Evolutionary conservation across 1,140 invertebrate species (phyloP), one percentile per base, ranked within the genome.

Genomic region (Hermetia illucens): DNA sequence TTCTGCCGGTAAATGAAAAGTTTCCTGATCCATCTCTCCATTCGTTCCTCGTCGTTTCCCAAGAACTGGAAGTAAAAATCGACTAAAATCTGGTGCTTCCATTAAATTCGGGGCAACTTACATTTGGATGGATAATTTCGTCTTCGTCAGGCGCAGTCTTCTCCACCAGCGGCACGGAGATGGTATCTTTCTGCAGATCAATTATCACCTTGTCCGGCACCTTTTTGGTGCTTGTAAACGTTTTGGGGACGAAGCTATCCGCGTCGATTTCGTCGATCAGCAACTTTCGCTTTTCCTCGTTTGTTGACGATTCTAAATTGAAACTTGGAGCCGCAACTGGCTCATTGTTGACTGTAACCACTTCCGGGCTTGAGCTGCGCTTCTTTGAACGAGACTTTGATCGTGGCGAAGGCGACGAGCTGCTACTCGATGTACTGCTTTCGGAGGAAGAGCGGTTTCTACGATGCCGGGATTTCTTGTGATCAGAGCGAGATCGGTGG

Each of bases 1-100:
- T 53, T 59, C 21, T 56, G 56, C 6, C 56, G 44, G 42, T 55
- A 59, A 21, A 49, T 52, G 41, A 43, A 58, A 2, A 58, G 43
- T 38, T 59, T 59, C 6, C 53, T 48, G 13, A 55, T 37, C 56
- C 56, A 59, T 40, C 54, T 59, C 18, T 59, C 56, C 3, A 47
- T 40, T 43, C 55, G 56, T 3, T 44, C 21, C 19, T 52, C 50
- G 2, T 50, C 20, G 27, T 59, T 51, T 9, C 52, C 52, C 17
- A 57, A 34, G 25, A 59, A 59, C 56, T 59, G 44, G 22, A 47
- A 45, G 16, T 3, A 4, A 33, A 36, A 15, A 1, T 9, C 18
- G 20, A 2, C 19, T 12, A 18, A 10, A 24, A 6, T 35, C 10
- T 27, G n/a, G 21, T 33, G n/a, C n/a, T 16, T 24, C 36, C 30